Evolutionary conservation across 1,140 invertebrate species (phyloP), one percentile per base, ranked within the genome.

Genomic region (Matsumurasca onukii): DNA sequence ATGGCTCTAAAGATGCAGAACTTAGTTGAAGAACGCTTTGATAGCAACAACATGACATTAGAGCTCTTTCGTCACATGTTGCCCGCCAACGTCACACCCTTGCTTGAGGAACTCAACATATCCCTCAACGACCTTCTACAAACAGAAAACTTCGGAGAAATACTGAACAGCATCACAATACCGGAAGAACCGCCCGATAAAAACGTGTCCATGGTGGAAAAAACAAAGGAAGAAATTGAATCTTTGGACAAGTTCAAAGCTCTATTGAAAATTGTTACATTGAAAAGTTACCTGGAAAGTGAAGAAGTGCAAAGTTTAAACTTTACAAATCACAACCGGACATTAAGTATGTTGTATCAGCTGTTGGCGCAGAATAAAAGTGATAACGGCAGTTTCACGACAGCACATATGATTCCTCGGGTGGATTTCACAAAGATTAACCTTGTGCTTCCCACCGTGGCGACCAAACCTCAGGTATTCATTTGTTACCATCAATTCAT

Each of bases 391-490:
- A 39, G 17, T 39, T 5, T 5, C 5, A 39, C 5, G 5, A 39
- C 5, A 39, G 34, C 5, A 17, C 5, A 39, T 39, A 17, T 9
- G 2, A 63, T 65, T 20, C 62, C 62, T 48, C 45, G 31, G 15
- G 31, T 65, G 20, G 39, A 65, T 65, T 45, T 65, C 15, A 65
- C 62, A 65, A 65, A 45, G 39, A 45, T 65, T 48, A 39, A 65
- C 48, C 22, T 65, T 2, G 34, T 45, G 2, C 17, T 65, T 13
- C 62, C 62, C 15, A 39, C 62, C 2, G 27, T n/a, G 9, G 22
- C 62, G 2, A 65, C 34, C 24, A 65, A 65, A 34, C 55, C 55
- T 27, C 3, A 65, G 62, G 62, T 65, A 63, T 15, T 17, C n/a
- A n/a, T n/a, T n/a, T n/a, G n/a, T n/a, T n/a, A n/a, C n/a, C n/a